These are phyloP conservation scores for Hemicentrotus pulcherrimus DNA, from an alignment of 35 echinoderm and acorn worm species.

Conservation along the genomic window DNA sequence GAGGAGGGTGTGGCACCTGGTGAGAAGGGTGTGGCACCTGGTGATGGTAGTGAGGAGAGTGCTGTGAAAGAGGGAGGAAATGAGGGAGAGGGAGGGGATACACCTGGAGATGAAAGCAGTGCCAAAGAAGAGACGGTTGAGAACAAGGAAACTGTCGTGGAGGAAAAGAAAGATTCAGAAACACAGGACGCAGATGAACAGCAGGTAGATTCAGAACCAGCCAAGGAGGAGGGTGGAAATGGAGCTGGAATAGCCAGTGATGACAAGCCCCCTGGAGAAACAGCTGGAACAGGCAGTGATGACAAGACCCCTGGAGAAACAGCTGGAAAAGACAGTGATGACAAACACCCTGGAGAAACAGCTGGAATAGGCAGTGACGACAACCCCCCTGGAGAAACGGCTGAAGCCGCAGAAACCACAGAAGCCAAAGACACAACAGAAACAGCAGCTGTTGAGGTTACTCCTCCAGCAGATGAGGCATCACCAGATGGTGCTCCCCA, in stretches of 20 bases:
- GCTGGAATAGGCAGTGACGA: background rate
- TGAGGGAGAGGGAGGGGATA: background rate
- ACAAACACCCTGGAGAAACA: background rate
- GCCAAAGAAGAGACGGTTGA: background rate
- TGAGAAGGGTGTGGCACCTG: slow-evolving; percentile 32
- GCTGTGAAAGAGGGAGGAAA: background rate
- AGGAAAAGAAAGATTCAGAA: background rate
- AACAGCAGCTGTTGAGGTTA: slow-evolving; percentile 36
- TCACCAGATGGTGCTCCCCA: slow-evolving; percentile 41
- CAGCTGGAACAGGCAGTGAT: no score
- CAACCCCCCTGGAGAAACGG: background rate
- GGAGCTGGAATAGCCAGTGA: background rate
- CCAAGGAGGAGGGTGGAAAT: background rate
- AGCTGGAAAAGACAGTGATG: background rate
- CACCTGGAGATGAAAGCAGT: background rate
- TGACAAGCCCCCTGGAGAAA: no score
- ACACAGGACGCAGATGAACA: background rate
- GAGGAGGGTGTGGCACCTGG: background rate
- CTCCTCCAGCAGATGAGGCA: slow-evolving; percentile 35
- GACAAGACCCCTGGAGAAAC: background rate
- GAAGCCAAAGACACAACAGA: background rate
- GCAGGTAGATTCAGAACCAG: background rate
- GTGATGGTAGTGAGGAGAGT: background rate
- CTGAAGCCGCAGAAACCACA: background rate
- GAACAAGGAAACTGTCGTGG: background rate